A percentile compares a stretch with the other conserved stretches of the same genome.
Conservation (phyloP, 1,140 invertebrate genomes). For the Cyrtorhinus lividipennis region DNA sequence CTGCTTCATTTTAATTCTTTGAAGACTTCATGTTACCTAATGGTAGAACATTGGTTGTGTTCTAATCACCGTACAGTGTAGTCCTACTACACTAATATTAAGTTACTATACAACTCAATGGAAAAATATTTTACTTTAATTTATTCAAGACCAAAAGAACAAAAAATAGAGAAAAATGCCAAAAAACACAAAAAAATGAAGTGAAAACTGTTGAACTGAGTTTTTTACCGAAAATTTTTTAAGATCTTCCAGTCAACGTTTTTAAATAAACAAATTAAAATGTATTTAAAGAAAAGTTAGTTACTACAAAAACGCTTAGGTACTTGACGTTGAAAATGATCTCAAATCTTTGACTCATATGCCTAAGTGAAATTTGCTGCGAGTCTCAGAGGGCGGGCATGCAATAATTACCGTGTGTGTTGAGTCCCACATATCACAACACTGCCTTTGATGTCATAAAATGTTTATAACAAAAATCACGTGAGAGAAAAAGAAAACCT, state of each 20-base stretch:
- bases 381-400: slow-evolving; percentile 2
- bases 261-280: background rate
- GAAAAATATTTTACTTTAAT: background rate
- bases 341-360: background rate
- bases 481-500: background rate
- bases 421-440: slow-evolving; percentile 2
- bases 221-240: background rate
- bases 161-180: too few relatives aligned
- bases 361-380: background rate
- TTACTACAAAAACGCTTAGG: background rate
- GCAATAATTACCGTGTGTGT: background rate
- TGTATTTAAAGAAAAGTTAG: background rate
- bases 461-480: background rate
- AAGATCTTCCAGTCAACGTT: slow-evolving; percentile 1
- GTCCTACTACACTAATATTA: too few relatives aligned
- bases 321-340: background rate
- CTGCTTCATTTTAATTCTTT: background rate
- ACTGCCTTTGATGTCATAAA: slow-evolving; percentile 8
- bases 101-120: background rate
- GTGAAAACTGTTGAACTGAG: background rate
- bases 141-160: background rate
- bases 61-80: background rate
- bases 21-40: background rate
- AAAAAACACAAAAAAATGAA: background rate
- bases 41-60: slow-evolving; percentile 2